Conservation (phyloP, 2,797 vertebrate genomes). For the Gastrophryne carolinensis region DNA sequence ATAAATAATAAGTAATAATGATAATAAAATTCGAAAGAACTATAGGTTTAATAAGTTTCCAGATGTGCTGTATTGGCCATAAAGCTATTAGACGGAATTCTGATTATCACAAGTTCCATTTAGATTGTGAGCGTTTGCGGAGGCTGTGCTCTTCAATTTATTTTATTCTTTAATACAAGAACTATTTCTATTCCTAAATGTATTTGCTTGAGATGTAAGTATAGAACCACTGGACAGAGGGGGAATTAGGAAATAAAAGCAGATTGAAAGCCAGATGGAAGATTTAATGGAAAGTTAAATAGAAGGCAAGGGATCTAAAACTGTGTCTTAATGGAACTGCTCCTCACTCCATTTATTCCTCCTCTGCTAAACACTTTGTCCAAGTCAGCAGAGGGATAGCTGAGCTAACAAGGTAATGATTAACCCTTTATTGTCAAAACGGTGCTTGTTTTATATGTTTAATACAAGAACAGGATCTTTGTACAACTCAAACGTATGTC, state of each 20-base stretch:
- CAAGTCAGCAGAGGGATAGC: slow-evolving; percentile 43
- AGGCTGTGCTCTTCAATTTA: not conserved
- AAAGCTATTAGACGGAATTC: not conserved
- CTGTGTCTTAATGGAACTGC: slow-evolving; percentile 51
- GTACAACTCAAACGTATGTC: too few relatives aligned
- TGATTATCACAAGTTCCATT: not conserved
- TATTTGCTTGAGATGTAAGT: slow-evolving; percentile 45
- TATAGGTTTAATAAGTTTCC: not conserved
- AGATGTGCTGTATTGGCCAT: not conserved
- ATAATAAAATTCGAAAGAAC: too few relatives aligned
- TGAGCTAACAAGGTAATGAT: slow-evolving; percentile 51
- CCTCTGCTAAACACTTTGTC: slow-evolving; percentile 45
- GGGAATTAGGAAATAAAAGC: slow-evolving; percentile 49
- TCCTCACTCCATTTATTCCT: slow-evolving; percentile 52
- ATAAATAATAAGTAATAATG: too few relatives aligned
- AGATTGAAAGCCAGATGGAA: slow-evolving; percentile 54
- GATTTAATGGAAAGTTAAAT: slow-evolving; percentile 55
- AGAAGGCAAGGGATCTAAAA: slow-evolving; percentile 52
- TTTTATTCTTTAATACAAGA: slow-evolving; percentile 3
- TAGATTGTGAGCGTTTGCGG: not conserved
- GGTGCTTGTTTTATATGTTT: not conserved
- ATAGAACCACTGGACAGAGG: slow-evolving; percentile 45
- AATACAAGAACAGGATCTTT: too few relatives aligned
- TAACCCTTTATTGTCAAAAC: slow-evolving; percentile 33
- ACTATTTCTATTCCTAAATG: slow-evolving; percentile 24